These are phyloP conservation scores for Tethya wilhelma DNA, from an alignment of 37 sponge, comb jelly and placozoan species.

Conservation along the genomic window DNA sequence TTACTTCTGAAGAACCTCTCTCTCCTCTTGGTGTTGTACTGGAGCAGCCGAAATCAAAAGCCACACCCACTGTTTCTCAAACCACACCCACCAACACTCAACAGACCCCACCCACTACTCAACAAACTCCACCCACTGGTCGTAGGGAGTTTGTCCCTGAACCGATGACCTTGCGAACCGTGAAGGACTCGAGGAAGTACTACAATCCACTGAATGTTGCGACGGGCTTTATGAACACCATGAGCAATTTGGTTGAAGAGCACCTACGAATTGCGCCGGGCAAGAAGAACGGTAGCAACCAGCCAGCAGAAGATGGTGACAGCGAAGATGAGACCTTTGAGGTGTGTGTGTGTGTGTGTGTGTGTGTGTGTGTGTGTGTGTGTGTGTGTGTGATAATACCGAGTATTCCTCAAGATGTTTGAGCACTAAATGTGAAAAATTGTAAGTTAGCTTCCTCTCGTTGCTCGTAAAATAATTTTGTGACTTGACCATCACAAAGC, in stretches of 20 bases:
- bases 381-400: too few relatives aligned
- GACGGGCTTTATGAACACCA: constrained; percentile 61
- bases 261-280: constrained; percentile 1
- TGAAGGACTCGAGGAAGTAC: constrained; percentile 8
- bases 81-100: neutral
- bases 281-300: neutral
- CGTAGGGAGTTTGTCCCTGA: constrained; percentile 13
- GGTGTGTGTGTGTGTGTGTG: constrained; percentile 2
- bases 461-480: too few relatives aligned
- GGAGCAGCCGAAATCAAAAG: too few relatives aligned
- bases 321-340: constrained; percentile 32
- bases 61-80: too few relatives aligned
- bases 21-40: too few relatives aligned
- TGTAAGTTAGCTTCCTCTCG: too few relatives aligned
- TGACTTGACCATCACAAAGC: too few relatives aligned
- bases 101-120: neutral
- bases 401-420: too few relatives aligned
- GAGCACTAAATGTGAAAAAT: too few relatives aligned
- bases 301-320: neutral
- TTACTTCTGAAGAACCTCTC: too few relatives aligned
- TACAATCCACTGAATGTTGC: constrained; percentile 56
- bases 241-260: constrained; percentile 43
- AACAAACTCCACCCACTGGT: neutral
- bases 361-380: too few relatives aligned
- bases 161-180: constrained; percentile 22